phyloP scores from a whole-genome alignment of 2,113 vertebrate genomes.

The Trogon melanurus region DNA sequence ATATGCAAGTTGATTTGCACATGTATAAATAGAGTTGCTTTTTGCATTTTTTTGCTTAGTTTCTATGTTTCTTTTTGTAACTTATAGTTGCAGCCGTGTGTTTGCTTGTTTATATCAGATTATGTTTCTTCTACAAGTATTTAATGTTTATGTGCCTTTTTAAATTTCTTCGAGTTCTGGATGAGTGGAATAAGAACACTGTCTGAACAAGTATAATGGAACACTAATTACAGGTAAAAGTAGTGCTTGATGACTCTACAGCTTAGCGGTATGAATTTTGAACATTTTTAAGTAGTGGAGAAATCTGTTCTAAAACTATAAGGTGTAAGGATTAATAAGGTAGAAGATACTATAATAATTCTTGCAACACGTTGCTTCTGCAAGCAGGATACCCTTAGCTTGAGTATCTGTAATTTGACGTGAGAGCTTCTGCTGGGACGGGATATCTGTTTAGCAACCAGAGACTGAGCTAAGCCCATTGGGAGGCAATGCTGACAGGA shows the following conservation, averaged over 20 bases:
- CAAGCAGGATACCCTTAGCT: neutral
- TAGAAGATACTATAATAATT: neutral
- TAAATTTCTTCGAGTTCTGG: conserved; percentile 56
- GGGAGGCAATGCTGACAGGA: neutral
- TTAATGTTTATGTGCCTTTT: conserved; percentile 79
- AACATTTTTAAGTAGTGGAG: neutral
- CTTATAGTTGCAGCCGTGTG: conserved; percentile 40
- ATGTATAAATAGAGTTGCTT: conserved; percentile 73
- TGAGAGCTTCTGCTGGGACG: neutral
- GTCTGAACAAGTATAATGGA: conserved; percentile 58
- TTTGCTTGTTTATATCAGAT: conserved; percentile 50
- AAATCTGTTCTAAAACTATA: neutral
- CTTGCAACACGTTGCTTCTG: neutral
- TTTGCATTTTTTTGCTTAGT: conserved; percentile 61
- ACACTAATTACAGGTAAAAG: conserved; percentile 33
- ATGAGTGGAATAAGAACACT: conserved; percentile 13
- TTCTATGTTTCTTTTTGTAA: conserved; percentile 63
- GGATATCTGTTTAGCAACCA: neutral
- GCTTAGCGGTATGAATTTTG: neutral
- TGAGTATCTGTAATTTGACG: neutral
- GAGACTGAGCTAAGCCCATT: neutral
- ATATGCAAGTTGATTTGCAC: conserved; percentile 85
- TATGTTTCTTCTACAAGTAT: conserved; percentile 60
- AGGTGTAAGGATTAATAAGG: neutral
- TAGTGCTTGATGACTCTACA: neutral